phyloP scores from a whole-genome alignment of 2,113 vertebrate genomes.

The Prinia subflava region DNA sequence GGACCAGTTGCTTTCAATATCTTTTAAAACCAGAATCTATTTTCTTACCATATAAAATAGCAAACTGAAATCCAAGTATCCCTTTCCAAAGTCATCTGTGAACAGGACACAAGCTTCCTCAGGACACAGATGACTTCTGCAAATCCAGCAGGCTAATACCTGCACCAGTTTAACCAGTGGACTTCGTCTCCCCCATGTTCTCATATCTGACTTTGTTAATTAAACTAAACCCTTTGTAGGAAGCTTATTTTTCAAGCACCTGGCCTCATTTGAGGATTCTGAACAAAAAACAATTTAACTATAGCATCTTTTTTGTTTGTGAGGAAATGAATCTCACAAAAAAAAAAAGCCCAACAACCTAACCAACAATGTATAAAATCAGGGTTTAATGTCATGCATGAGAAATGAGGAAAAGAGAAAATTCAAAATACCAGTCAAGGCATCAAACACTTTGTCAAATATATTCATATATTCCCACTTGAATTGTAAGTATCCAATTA shows the following conservation, averaged over 20 bases:
- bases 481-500: not conserved
- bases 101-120: not conserved
- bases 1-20: not conserved
- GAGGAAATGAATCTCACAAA: not conserved
- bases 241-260: not conserved
- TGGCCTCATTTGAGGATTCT: not conserved
- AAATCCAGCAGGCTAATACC: not conserved
- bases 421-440: not conserved
- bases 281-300: not conserved
- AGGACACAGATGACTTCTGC: not conserved
- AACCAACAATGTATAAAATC: not conserved
- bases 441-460: not conserved
- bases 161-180: not conserved
- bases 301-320: not conserved
- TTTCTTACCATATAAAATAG: not conserved
- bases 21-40: not conserved
- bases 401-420: not conserved
- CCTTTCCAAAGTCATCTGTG: not conserved
- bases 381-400: not conserved
- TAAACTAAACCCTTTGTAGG: not conserved
- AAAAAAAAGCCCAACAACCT: accelerated
- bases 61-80: not conserved
- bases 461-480: not conserved
- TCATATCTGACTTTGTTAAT: not conserved
- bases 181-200: not conserved